These are phyloP conservation scores for Metridium senile DNA, from an alignment of 92 coral and sea anemone genomes.

Conservation along the genomic window DNA sequence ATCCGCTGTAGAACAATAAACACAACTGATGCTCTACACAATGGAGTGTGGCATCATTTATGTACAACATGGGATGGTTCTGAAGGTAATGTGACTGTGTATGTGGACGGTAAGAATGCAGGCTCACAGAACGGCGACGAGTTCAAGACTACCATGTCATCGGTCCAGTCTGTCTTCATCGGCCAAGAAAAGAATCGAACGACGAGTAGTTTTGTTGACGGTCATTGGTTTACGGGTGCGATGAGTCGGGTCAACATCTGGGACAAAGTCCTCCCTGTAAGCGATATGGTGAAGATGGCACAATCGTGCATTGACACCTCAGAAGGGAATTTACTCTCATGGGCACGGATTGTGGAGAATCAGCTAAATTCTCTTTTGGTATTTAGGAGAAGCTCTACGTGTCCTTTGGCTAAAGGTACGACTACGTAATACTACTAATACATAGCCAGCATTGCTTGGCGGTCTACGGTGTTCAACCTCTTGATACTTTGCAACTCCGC, in stretches of 20 bases:
- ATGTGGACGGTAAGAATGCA: constrained; percentile 23
- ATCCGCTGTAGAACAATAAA: neutral
- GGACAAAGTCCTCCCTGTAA: constrained; percentile 4
- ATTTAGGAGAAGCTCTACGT: constrained; percentile 15
- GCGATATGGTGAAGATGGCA: constrained; percentile 8
- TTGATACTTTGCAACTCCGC: too few relatives aligned
- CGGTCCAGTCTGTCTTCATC: neutral
- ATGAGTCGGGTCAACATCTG: constrained; percentile 39
- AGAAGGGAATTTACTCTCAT: constrained; percentile 25
- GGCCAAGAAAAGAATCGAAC: constrained; percentile 7
- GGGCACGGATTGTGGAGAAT: constrained; percentile 3
- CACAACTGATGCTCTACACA: constrained; percentile 7
- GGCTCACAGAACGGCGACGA: neutral
- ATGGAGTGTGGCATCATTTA: constrained; percentile 37
- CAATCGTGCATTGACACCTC: neutral
- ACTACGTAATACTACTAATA: neutral
- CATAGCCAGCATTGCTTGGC: too few relatives aligned
- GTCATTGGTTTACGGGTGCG: constrained; percentile 16
- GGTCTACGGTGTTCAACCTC: too few relatives aligned
- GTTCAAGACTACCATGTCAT: neutral
- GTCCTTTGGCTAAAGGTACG: constrained; percentile 44
- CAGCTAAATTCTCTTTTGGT: neutral
- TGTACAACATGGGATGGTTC: constrained; percentile 29
- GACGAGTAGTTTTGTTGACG: neutral
- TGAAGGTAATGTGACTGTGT: constrained; percentile 6